Conservation (phyloP, 2,888 invertebrate genomes). For the Mythimna vitellina region DNA sequence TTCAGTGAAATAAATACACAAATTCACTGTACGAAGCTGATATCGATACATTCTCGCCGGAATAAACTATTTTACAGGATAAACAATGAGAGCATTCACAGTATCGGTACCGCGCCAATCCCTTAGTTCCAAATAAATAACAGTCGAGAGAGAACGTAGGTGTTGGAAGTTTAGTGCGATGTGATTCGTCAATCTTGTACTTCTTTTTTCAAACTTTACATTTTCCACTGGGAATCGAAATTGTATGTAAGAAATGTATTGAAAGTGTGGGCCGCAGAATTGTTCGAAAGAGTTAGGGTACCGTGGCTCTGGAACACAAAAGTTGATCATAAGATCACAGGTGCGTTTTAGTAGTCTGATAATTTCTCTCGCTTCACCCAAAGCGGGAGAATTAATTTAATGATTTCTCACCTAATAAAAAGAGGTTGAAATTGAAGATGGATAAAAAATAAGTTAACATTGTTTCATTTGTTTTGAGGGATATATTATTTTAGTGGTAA, state of each 20-base stretch:
- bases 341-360: too few species aligned
- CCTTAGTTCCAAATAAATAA: conserved; percentile 51
- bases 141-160: conserved; percentile 19
- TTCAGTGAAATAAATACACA: conserved; percentile 27
- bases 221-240: neutral
- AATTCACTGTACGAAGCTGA: conserved; percentile 27
- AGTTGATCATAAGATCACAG: too few species aligned
- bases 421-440: too few species aligned
- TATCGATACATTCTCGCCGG: conserved; percentile 48
- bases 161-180: conserved; percentile 35
- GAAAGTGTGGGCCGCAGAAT: neutral
- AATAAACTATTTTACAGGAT: conserved; percentile 47
- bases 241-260: neutral
- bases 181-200: conserved; percentile 47
- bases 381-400: too few species aligned
- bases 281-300: too few species aligned
- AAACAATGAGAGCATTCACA: conserved; percentile 51
- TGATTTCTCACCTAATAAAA: too few species aligned
- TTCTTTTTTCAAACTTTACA: conserved; percentile 20
- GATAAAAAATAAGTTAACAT: too few species aligned
- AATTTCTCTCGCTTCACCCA: too few species aligned
- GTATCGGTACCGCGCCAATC: conserved; percentile 39
- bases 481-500: too few species aligned
- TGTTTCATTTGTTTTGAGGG: too few species aligned
- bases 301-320: too few species aligned